Evolutionary conservation across 2,113 vertebrate species (phyloP).

Genomic region (Ammodytes marinus): DNA sequence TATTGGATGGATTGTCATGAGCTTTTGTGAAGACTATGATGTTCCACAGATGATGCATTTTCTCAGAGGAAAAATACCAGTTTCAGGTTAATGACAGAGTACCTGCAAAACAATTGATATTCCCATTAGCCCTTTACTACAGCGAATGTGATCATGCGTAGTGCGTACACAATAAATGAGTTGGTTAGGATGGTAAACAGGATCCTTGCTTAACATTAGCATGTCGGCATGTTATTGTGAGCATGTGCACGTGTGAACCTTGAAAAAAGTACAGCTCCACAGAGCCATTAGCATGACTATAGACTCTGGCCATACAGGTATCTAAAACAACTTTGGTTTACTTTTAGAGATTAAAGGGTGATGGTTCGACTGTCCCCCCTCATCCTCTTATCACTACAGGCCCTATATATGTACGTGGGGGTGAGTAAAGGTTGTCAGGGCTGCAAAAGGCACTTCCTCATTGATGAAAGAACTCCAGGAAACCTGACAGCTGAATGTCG

Average conservation of each 20-base stretch:
- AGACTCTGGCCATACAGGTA: too few species aligned
- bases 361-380: conserved; percentile 37
- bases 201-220: neutral
- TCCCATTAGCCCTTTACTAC: neutral
- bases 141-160: neutral
- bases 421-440: conserved; percentile 25
- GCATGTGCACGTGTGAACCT: too few species aligned
- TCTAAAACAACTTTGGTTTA: too few species aligned
- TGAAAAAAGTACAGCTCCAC: too few species aligned
- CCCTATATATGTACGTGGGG: neutral
- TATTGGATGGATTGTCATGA: neutral
- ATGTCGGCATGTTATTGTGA: too few species aligned
- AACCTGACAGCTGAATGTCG: conserved; percentile 72
- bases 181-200: neutral
- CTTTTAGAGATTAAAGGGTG: neutral
- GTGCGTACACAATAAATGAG: neutral
- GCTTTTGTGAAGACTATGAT: neutral
- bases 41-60: neutral
- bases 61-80: neutral
- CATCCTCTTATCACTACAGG: conserved; percentile 33
- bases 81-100: neutral
- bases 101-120: neutral
- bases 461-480: conserved; percentile 51
- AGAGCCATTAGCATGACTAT: too few species aligned
- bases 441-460: conserved; percentile 19